phyloP scores from a whole-genome alignment of 2,888 invertebrate species.

The Stomorhina lunata region DNA sequence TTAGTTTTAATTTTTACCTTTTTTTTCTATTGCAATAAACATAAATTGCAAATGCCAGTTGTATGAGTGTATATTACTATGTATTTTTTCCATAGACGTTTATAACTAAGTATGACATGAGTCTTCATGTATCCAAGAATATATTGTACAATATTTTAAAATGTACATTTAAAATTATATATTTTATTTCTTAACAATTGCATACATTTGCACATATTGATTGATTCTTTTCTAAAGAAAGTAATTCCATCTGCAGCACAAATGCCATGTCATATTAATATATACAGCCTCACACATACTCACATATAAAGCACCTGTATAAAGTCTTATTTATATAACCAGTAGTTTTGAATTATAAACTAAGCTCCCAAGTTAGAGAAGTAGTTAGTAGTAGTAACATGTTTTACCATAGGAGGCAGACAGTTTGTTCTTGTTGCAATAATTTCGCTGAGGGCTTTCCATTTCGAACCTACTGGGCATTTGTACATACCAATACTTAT shows the following conservation, averaged over 20 bases:
- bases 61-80: too few species aligned
- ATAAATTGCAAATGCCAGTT: not conserved
- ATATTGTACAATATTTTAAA: not conserved
- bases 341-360: too few species aligned
- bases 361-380: too few species aligned
- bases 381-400: too few species aligned
- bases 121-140: not conserved
- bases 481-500: not conserved
- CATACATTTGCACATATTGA: conserved; percentile 47
- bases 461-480: too few species aligned
- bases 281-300: not conserved
- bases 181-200: conserved; percentile 35
- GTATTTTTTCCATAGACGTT: not conserved
- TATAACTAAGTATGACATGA: not conserved
- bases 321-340: too few species aligned
- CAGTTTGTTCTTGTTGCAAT: too few species aligned
- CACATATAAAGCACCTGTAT: too few species aligned
- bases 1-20: not conserved
- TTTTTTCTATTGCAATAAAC: not conserved
- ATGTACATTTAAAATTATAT: not conserved
- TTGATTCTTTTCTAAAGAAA: conserved; percentile 45
- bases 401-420: too few species aligned
- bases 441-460: too few species aligned
- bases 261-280: conserved; percentile 21
- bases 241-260: conserved; percentile 35